Conservation (phyloP, 2,797 vertebrate genomes). For the Poecilia picta region DNA sequence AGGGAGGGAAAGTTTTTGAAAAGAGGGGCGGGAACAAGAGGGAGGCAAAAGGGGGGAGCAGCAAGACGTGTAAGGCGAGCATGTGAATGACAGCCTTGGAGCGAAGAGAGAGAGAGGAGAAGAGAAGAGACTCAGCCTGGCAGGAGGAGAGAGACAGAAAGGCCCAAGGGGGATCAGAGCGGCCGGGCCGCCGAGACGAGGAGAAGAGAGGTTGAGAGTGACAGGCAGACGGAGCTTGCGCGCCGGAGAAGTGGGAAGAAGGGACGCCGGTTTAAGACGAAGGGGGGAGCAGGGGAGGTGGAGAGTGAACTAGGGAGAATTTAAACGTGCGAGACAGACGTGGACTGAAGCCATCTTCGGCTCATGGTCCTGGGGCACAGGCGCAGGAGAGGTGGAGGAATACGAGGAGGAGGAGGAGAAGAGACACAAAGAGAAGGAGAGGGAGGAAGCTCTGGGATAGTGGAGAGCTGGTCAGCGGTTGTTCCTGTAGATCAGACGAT, state of each 20-base stretch:
- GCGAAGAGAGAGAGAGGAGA: conserved; percentile 55
- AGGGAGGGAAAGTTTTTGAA: conserved; percentile 71
- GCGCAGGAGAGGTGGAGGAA: conserved; percentile 55
- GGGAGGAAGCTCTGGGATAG: conserved; percentile 43
- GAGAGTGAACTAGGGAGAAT: conserved; percentile 71
- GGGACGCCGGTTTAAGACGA: conserved; percentile 45
- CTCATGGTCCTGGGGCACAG: conserved; percentile 74
- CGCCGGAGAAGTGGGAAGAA: conserved; percentile 55
- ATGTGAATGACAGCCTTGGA: conserved; percentile 72
- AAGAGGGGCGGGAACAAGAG: conserved; percentile 72
- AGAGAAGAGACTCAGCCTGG: conserved; percentile 64
- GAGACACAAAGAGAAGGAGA: conserved; percentile 56
- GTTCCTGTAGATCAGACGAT: conserved; percentile 72
- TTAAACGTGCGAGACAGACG: conserved; percentile 75
- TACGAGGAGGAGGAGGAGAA: conserved; percentile 45
- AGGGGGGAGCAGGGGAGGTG: conserved; percentile 51
- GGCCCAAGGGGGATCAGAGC: conserved; percentile 69
- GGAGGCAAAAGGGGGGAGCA: conserved; percentile 46
- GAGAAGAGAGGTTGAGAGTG: conserved; percentile 53
- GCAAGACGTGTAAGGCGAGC: conserved; percentile 61
- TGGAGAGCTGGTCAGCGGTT: conserved; percentile 69
- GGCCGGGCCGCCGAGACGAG: conserved; percentile 44
- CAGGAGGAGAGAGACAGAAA: conserved; percentile 69
- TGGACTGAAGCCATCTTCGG: conserved; percentile 63
- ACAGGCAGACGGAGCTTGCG: conserved; percentile 57